Base-by-base conservation (phyloP, 2,888 invertebrate species). In the Rhimphoctona megacephalus region DNA sequence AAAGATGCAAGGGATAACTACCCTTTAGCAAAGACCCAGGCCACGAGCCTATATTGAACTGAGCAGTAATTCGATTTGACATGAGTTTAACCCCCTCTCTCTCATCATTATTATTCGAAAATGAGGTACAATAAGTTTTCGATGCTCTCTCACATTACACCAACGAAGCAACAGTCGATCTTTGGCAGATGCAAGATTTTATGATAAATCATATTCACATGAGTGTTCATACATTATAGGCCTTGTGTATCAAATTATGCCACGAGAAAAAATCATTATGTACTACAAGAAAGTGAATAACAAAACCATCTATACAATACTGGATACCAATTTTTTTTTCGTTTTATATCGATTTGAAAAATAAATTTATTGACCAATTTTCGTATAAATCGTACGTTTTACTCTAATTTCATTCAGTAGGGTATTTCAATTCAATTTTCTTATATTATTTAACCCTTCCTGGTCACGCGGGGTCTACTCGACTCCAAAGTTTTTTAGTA, bases 11-110 rank as follows among this genome's bases (percentile, higher is more conserved):
- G 30, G 30, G 61, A 30, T 61, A 61, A 61, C 61, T 2, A 61
- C 30, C 61, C 61, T 61, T 61, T 7, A 17, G 17, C 30, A 30
- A 17, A 61, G 30, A 30, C 6, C 57, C 66, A 57, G 64, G 52
- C 54, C 57, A 67, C 74, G 69, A 79, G 64, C 64, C 61, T 76
- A 69, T 33, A 46, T 66, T 25, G 22, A 72, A 83, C 69, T 49
- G 85, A 77, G 85, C 82, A 88, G 89, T 92, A 90, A 92, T 92
- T 91, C 90, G 90, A 90, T 91, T 90, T 89, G 92, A 92, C 92
- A 87, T 88, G 88, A 87, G 88, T 86, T 91, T 89, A 88, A 91
- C 89, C 90, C 88, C 87, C 88, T 85, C 83, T 77, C 54, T 30
- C 14, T 30, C 61, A 2, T 61, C 86, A 79, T 86, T 86, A 80